Evolutionary conservation across 23 tunicate species (phyloP), one percentile per base, ranked within the genome.

Genomic region (Diplosoma virens): DNA sequence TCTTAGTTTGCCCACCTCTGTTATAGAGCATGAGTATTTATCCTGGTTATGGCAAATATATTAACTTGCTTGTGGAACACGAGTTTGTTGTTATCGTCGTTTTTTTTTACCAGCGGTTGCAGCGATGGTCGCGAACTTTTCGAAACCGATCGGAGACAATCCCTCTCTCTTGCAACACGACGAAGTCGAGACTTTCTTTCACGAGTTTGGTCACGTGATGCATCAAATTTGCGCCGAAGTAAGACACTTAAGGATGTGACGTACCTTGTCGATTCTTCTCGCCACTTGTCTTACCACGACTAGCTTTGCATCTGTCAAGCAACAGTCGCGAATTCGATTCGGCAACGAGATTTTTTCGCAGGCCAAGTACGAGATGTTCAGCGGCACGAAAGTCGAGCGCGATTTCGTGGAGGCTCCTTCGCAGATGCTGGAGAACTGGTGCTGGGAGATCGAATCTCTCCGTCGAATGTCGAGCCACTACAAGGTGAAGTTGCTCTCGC

Each of bases 181-280:
- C 54, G 97, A 90, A 75, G 97, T 90, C 16, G 97, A 90, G 55
- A 90, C 97, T 58, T 90, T 48, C 75, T 90, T 90, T 52, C 97
- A 90, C 66, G 97, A 90, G 60, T 90, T 90, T 74, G 97, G 97
- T 58, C 97, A 90, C 73, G 97, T 90, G 58, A 90, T 90, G 97
- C 97, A 90, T 75, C 97, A 90, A 36, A 90, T 90, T 9, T 90
- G 97, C 36, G 84, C 97, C 0, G 81, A 90, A 76, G 97, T 90
- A 59, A 22, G 48, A 67, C 21, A 28, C 31, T 67, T 0, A 45
- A n/a, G n/a, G n/a, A n/a, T n/a, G n/a, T n/a, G n/a, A n/a, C n/a
- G n/a, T n/a, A n/a, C n/a, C n/a, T n/a, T n/a, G n/a, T n/a, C n/a
- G n/a, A n/a, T n/a, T n/a, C n/a, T n/a, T n/a, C n/a, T n/a, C n/a